Evolutionary conservation across 2,888 invertebrate genomes (phyloP).

Genomic region (Eueremaeus valkanovi): DNA sequence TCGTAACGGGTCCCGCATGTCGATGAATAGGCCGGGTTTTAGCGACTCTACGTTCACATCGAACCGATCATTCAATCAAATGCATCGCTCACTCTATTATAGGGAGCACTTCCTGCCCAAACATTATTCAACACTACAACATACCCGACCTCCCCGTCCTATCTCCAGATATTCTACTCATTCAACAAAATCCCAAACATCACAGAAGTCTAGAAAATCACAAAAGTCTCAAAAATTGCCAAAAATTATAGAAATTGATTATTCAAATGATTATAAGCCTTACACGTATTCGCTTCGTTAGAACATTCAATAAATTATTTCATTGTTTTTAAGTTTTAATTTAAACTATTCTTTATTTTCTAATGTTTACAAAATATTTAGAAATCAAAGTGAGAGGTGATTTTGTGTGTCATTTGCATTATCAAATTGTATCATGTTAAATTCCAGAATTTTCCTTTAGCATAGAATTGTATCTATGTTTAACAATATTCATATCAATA

Average conservation of each 20-base stretch:
- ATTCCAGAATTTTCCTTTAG: too few species aligned
- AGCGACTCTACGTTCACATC: not conserved
- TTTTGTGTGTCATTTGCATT: too few species aligned
- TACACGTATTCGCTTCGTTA: conserved; percentile 23
- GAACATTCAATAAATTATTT: too few species aligned
- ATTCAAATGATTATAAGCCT: conserved; percentile 13
- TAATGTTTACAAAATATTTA: too few species aligned
- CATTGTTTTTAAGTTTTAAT: too few species aligned
- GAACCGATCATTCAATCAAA: not conserved
- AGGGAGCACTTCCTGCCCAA: not conserved
- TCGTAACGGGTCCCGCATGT: conserved; percentile 31
- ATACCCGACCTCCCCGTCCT: not conserved
- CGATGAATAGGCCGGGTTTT: conserved; percentile 8
- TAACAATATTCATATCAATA: too few species aligned
- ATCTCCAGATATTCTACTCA: conserved; percentile 24
- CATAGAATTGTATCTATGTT: too few species aligned
- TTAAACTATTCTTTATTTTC: too few species aligned
- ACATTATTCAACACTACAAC: conserved; percentile 23
- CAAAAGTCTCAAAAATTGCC: conserved; percentile 27
- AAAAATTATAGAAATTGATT: conserved; percentile 30
- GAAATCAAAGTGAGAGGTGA: too few species aligned
- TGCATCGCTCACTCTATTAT: not conserved
- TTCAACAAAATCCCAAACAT: conserved; percentile 28
- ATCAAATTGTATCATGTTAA: too few species aligned
- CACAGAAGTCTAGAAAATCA: conserved; percentile 19